Conservation (phyloP, 1,140 invertebrate species). For the Megalonaias nervosa region DNA sequence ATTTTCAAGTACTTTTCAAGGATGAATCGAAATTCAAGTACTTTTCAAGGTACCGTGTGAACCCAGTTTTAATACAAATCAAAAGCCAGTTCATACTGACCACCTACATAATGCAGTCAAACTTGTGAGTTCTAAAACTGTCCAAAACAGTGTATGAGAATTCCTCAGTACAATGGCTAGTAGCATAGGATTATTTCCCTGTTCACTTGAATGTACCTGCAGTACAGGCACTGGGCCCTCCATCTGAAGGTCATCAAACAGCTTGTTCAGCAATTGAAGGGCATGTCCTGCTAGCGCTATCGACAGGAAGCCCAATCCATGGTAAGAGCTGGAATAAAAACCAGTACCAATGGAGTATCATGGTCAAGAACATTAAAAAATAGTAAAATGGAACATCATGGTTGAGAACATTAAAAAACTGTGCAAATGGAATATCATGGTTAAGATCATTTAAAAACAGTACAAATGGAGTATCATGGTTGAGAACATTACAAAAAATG, state of each 20-base stretch:
- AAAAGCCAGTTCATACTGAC: too few relatives aligned
- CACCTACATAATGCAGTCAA: too few relatives aligned
- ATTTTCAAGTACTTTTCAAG: too few relatives aligned
- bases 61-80: too few relatives aligned
- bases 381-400: not conserved
- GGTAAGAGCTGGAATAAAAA: constrained; percentile 61
- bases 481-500: not conserved
- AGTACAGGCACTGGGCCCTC: constrained; percentile 48
- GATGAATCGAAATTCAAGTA: too few relatives aligned
- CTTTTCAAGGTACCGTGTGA: too few relatives aligned
- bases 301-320: constrained; percentile 86
- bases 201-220: constrained; percentile 21
- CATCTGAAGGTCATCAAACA: constrained; percentile 80
- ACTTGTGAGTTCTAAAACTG: too few relatives aligned
- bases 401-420: not conserved
- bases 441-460: not conserved
- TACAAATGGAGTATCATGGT: not conserved
- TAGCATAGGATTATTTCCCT: constrained; percentile 12
- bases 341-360: not conserved
- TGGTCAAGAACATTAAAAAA: not conserved
- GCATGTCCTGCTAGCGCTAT: constrained; percentile 85
- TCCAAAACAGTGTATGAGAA: not conserved
- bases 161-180: not conserved
- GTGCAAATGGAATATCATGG: not conserved
- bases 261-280: constrained; percentile 77